Conservation (phyloP, 2,113 vertebrate genomes). For the Apodemus sylvaticus region DNA sequence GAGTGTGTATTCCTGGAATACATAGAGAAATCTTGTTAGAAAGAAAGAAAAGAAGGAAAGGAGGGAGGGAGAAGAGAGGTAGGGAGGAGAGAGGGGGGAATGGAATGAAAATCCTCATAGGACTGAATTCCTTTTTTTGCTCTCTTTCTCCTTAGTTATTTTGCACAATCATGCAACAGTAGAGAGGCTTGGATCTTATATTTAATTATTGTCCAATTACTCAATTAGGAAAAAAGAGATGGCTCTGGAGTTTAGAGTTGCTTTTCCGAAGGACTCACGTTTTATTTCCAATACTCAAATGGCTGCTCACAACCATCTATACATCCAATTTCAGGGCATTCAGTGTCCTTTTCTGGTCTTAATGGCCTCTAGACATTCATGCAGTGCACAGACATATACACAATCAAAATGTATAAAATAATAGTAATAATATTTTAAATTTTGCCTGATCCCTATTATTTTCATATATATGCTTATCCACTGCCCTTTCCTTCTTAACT, state of each 20-base stretch:
- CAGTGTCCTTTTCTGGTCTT: background rate
- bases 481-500: background rate
- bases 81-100: accelerated
- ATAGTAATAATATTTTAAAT: background rate
- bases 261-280: background rate
- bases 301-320: background rate
- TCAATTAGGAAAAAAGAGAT: background rate
- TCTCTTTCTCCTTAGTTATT: background rate
- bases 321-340: background rate
- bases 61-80: no score
- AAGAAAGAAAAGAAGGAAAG: no score
- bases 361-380: background rate
- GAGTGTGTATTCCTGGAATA: background rate
- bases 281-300: background rate
- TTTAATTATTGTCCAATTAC: background rate
- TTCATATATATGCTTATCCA: background rate
- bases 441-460: background rate
- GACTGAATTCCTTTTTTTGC: background rate
- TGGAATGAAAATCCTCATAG: background rate
- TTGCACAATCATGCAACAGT: background rate
- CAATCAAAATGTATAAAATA: background rate
- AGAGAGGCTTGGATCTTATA: background rate
- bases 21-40: background rate
- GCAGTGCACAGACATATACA: background rate
- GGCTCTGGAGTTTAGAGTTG: background rate